Evolutionary conservation across 2,113 vertebrate genomes (phyloP).

Genomic region (Hyaena hyaena): DNA sequence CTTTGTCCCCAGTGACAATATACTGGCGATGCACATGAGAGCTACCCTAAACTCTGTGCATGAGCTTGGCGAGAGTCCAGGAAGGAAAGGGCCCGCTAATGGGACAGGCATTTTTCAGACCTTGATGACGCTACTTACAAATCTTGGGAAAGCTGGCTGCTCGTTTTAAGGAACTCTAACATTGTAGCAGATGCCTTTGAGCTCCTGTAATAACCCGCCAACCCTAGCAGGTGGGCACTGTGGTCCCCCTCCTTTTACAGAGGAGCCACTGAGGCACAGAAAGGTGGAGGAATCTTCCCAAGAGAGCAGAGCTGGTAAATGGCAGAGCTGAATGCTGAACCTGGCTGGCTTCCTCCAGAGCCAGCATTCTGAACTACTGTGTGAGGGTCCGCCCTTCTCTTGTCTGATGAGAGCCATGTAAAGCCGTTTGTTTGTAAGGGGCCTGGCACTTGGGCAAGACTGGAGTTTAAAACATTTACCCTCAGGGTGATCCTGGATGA

Average conservation of each 20-base stretch:
- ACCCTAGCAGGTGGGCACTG: neutral
- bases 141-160: neutral
- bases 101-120: neutral
- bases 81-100: rapidly evolving
- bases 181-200: rapidly evolving
- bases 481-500: neutral
- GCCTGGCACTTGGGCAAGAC: neutral
- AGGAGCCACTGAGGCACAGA: neutral
- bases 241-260: neutral
- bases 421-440: neutral
- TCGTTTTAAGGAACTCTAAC: neutral
- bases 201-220: too few species aligned
- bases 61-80: neutral
- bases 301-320: neutral
- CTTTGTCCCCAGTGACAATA: neutral
- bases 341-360: neutral
- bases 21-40: neutral
- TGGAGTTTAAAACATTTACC: neutral
- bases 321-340: neutral
- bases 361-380: rapidly evolving
- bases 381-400: neutral
- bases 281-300: neutral
- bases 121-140: too few species aligned
- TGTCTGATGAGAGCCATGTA: neutral
- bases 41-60: neutral